Base-by-base conservation (phyloP, 2,113 vertebrate species). In the Daboia siamensis region DNA sequence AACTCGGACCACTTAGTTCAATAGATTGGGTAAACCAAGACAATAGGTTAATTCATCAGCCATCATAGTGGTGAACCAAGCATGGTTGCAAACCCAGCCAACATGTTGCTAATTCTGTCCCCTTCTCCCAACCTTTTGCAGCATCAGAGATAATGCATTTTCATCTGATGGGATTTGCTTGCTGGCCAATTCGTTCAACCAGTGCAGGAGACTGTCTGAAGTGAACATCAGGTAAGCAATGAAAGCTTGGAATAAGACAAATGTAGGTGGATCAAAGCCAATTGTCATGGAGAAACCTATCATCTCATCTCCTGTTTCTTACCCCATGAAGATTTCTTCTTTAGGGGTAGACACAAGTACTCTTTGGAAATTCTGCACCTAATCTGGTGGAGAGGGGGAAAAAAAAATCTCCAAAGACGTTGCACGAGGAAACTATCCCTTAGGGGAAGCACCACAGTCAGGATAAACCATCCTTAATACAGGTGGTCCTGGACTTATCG, bases 71-170 rank as follows among this genome's bases (percentile, higher is more conserved):
- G 29, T 74, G 69, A n/a, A 2, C 15, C 89, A 51, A 51, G 26
- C 46, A 29, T 2, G 1, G 33, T 56, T 80, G 20, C 23, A 24
- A 23, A 84, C n/a, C 5, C 33, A 33, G 13, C n/a, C 2, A 20
- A 5, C 6, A 2, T 84, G 39, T 29, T 24, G 8, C 44, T n/a
- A 29, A 13, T 39, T 61, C 20, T 13, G 0, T 13, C 39, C 9
- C 10, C n/a, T 84, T 21, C 87, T 93, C 29, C 87, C n/a, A 51
- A 10, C 92, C 24, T 86, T 13, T 59, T 91, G 21, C 86, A 99
- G 99, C 46, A 96, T 99, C 91, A 98, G 93, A 92, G 95, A 97
- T 29, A 98, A 97, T 4, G 59, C 1, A 0, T 96, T 99, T 61
- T 97, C 97, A 0, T 95, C 97, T 10, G 15, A 4, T 13, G 97